Conservation (phyloP, 2,113 vertebrate species). For the Strix uralensis region DNA sequence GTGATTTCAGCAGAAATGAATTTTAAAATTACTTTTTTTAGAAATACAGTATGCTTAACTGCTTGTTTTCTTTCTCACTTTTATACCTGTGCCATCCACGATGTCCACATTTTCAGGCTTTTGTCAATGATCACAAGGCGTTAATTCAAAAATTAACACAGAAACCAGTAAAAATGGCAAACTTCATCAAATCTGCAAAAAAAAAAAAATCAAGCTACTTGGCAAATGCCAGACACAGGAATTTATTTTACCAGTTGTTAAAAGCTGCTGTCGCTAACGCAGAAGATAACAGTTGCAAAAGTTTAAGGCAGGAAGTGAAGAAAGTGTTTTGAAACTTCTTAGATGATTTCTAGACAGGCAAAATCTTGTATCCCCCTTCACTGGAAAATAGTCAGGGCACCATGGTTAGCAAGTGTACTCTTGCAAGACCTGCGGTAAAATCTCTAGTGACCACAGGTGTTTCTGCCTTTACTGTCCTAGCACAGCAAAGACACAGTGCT, state of each 20-base stretch:
- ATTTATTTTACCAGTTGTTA: neutral
- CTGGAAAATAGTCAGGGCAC: neutral
- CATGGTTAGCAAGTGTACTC: neutral
- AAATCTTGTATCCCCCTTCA: neutral
- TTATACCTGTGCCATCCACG: neutral
- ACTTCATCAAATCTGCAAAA: neutral
- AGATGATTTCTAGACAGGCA: neutral
- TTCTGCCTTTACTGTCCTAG: neutral
- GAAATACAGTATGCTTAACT: neutral
- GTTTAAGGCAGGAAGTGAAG: slow-evolving; percentile 31
- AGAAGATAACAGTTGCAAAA: neutral
- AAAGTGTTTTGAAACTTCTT: neutral
- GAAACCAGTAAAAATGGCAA: neutral
- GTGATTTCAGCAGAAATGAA: neutral
- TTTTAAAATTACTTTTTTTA: neutral
- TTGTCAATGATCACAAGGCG: neutral
- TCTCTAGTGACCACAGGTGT: slow-evolving; percentile 14
- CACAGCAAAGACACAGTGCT: neutral
- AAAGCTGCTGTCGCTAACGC: neutral
- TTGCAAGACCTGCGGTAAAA: neutral
- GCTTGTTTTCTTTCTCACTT: neutral
- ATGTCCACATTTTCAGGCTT: neutral
- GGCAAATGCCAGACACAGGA: neutral
- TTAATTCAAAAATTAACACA: neutral
- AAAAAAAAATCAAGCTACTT: neutral